Evolutionary conservation across 2,113 vertebrate species (phyloP), one percentile per base, ranked within the genome.

Genomic region (Ptilonorhynchus violaceus): DNA sequence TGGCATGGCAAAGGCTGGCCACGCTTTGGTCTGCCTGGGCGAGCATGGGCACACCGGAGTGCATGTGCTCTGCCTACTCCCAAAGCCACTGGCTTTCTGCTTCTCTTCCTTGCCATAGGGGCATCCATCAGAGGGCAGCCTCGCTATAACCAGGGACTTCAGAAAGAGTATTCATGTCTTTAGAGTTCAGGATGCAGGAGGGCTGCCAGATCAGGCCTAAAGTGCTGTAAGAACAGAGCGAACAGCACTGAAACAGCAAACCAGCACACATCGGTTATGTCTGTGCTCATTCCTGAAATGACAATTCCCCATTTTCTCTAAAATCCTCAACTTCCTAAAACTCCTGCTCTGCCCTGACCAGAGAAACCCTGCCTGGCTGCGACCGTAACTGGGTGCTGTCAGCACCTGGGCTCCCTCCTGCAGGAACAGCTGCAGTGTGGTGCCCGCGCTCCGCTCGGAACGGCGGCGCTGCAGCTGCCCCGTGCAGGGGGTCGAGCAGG

Each of bases 181-280:
- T 23, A 5, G 27, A 60, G 24, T 20, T 62, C 47, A 63, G 69
- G 42, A 56, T 84, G 25, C 30, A 22, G 56, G 16, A 50, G 11
- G 33, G 24, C 30, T 53, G n/a, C 19, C 47, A 41, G 50, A 30
- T 56, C 46, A 56, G 22, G 46, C 37, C 35, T 60, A 25, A 79
- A 79, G 56, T 15, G 12, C 23, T 31, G 15, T 20, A 35, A n/a
- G 39, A 59, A 53, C 49, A 44, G 21, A 73, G 53, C 41, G 76
- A 88, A 47, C 11, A 33, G 21, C 42, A 25, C 46, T n/a, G 58
- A 52, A 77, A 76, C 9, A 33, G 25, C 35, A 44, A 64, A 44
- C 15, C 22, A 28, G 14, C 19, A 28, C 35, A 66, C 1, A 1
- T 1, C 1, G 3, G 23, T 8, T 30, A 39, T 0, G 1, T 24